A percentile compares a stretch with the other conserved stretches of the same genome.
Evolutionary conservation across 1,140 invertebrate species (phyloP).

Genomic region (Hypsibius dujardini): DNA sequence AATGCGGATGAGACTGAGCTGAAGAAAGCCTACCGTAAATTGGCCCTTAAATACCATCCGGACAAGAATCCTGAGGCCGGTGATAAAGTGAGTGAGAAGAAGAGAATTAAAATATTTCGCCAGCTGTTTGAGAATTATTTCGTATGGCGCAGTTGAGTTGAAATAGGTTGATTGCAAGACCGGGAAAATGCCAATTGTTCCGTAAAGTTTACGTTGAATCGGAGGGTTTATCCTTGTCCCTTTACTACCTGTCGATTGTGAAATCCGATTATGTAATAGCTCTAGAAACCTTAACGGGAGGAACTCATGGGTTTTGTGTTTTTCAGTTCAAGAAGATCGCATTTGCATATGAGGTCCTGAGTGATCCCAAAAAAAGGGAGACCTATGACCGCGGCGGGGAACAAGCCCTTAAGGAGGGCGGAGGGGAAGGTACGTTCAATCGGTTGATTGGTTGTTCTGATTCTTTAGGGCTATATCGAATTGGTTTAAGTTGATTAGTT

Average conservation of each 20-base stretch:
- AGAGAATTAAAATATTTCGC: too few relatives aligned
- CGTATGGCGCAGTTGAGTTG: neutral
- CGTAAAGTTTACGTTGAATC: too few relatives aligned
- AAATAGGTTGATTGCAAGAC: conserved; percentile 20
- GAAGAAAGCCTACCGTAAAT: conserved; percentile 56
- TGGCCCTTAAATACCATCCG: conserved; percentile 70
- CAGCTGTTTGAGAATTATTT: neutral
- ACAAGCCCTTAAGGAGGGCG: conserved; percentile 88
- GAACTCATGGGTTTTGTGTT: conserved; percentile 25
- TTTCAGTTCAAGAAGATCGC: conserved; percentile 82
- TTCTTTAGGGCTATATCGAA: too few relatives aligned
- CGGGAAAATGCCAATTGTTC: too few relatives aligned
- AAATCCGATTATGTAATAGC: too few relatives aligned
- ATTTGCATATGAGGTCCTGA: conserved; percentile 92
- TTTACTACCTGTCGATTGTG: too few relatives aligned
- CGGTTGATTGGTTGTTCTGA: too few relatives aligned
- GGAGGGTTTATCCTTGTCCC: too few relatives aligned
- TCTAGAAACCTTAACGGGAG: too few relatives aligned
- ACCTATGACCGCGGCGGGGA: conserved; percentile 95
- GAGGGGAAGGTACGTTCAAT: conserved; percentile 41
- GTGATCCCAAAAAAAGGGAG: conserved; percentile 78
- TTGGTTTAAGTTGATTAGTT: too few relatives aligned
- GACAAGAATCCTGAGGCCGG: conserved; percentile 65
- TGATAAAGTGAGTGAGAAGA: conserved; percentile 38
- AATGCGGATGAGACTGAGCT: conserved; percentile 33